These are phyloP conservation scores for Dusona sp. DNA, from an alignment of 2,888 invertebrate genomes.

Conservation along the genomic window DNA sequence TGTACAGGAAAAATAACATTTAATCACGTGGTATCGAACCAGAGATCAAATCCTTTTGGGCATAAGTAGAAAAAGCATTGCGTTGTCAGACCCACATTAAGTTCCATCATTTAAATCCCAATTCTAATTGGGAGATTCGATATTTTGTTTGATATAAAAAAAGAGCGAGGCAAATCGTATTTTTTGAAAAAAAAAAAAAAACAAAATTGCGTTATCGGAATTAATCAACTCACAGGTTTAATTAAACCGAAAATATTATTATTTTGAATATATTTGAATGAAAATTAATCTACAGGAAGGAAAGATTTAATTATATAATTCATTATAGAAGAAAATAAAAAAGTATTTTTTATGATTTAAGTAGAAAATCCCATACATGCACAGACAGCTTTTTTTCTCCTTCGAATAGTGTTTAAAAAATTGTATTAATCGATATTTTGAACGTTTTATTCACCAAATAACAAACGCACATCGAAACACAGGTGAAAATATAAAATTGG, in stretches of 20 bases:
- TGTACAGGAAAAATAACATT: background rate
- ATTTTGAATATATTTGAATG: background rate
- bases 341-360: background rate
- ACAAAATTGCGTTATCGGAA: background rate
- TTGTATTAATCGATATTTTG: background rate
- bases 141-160: background rate
- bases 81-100: background rate
- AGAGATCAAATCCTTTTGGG: background rate
- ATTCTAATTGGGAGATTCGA: background rate
- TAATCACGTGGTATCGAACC: background rate
- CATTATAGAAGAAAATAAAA: background rate
- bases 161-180: background rate
- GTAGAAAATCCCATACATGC: background rate
- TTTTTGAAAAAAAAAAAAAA: background rate
- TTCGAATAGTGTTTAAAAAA: background rate
- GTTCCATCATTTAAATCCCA: background rate
- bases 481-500: background rate
- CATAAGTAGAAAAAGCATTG: background rate
- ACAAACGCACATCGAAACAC: background rate
- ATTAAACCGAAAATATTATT: background rate
- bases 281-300: background rate
- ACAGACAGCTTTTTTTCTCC: conserved; percentile 2
- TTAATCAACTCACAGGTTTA: background rate
- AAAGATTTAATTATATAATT: background rate
- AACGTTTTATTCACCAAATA: background rate